Base-by-base conservation (phyloP, 1,140 invertebrate species). In the Meloidogyne floridensis region DNA sequence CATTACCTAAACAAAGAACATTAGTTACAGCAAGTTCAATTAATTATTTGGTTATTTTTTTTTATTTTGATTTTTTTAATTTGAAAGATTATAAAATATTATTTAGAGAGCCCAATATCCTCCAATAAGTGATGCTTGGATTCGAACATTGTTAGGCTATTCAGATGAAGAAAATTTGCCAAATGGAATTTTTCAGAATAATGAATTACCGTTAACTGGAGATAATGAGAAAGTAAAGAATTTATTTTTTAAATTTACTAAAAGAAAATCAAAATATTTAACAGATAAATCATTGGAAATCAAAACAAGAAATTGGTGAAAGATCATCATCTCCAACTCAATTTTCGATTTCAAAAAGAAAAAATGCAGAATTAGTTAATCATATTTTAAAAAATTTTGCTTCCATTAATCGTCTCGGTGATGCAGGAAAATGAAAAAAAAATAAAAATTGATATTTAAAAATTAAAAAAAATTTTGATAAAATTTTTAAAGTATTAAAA, bases 301-400 rank as follows among this genome's bases (percentile, higher is more conserved):
- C 7, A 65, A 7, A 65, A 7, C 15, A 65, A 15, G 5, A 65
- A 65, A 65, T 11, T 65, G 56, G 13, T 65, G 15, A 15, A n/a
- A 15, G 9, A 54, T 8, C 3, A 65, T 15, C 15, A 79, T 51
- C 71, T 5, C 59, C 15, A 79, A 71, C 71, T 5, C 53, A 47
- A 15, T 79, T 65, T 18, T 65, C 5, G 1, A 6, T 65, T 69
- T 69, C 77, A n/a, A 81, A 81, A 65, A 42, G 80, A 72, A 81
- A 81, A 32, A 81, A 81, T 51, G 80, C 80, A 18, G 80, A 81
- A 42, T 13, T 81, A 56, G 80, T 81, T 13, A 81, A 81, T 32
- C 80, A 81, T 53, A 81, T 81, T 69, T 32, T 81, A 54, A 81
- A 81, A 53, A 81, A 81, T 51, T 81, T 81, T 65, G 76, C 56